Evolutionary conservation across 2,888 invertebrate species (phyloP).

Genomic region (Scaptomyza tumidula): DNA sequence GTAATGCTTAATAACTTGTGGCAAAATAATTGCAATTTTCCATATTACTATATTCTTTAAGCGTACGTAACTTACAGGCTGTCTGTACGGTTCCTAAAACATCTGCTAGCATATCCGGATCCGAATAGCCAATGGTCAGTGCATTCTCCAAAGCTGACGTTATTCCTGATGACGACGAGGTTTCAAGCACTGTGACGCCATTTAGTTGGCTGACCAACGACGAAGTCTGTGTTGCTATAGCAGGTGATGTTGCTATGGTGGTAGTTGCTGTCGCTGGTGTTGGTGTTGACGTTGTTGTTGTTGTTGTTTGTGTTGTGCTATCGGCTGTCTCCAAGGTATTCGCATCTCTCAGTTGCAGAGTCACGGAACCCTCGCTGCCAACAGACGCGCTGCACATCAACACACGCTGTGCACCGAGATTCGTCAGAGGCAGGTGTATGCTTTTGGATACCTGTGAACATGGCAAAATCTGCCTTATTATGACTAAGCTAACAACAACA

Average conservation of each 20-base stretch:
- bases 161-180: slow-evolving; percentile 50
- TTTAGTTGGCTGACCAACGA: slow-evolving; percentile 43
- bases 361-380: slow-evolving; percentile 84
- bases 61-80: slow-evolving; percentile 82
- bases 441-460: slow-evolving; percentile 83
- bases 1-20: too few species aligned
- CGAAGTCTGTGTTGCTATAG: slow-evolving; percentile 24
- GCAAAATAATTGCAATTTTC: background rate
- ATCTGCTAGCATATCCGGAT: slow-evolving; percentile 90
- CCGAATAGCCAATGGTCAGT: slow-evolving; percentile 89
- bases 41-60: too few species aligned
- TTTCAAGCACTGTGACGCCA: slow-evolving; percentile 52
- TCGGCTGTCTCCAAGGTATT: slow-evolving; percentile 63
- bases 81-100: slow-evolving; percentile 88
- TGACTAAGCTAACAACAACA: slow-evolving; percentile 29
- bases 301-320: slow-evolving; percentile 18
- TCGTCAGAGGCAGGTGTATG: slow-evolving; percentile 84
- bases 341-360: slow-evolving; percentile 84
- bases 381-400: slow-evolving; percentile 85
- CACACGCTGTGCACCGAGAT: slow-evolving; percentile 81
- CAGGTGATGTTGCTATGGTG: slow-evolving; percentile 16
- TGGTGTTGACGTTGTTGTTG: slow-evolving; percentile 11
- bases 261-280: slow-evolving; percentile 13
- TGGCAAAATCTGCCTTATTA: slow-evolving; percentile 42
- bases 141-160: slow-evolving; percentile 86